Evolutionary conservation across 2,888 invertebrate species (phyloP).

Genomic region (Mellilla xanthometata): DNA sequence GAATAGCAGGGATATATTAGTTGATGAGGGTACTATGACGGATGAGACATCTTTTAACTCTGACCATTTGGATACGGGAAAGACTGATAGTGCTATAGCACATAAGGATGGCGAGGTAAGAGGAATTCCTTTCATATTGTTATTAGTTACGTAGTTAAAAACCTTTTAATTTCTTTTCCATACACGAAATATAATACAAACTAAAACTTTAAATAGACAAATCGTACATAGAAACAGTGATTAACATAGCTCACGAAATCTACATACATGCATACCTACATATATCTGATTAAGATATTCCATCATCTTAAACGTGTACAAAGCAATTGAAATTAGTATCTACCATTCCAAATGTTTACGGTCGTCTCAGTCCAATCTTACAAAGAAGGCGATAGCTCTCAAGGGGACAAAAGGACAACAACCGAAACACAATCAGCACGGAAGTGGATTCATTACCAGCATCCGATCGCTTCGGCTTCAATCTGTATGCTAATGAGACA

Average conservation of each 20-base stretch:
- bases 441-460: conserved; percentile 54
- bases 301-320: too few relatives aligned
- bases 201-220: too few relatives aligned
- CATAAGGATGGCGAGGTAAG: conserved; percentile 63
- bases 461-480: conserved; percentile 55
- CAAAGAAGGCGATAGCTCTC: conserved; percentile 4
- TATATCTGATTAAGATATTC: too few relatives aligned
- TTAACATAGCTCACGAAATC: too few relatives aligned
- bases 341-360: too few relatives aligned
- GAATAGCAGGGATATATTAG: conserved; percentile 57
- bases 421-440: conserved; percentile 37
- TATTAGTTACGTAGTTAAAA: too few relatives aligned
- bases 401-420: conserved; percentile 21
- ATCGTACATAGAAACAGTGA: too few relatives aligned
- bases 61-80: conserved; percentile 58
- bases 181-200: too few relatives aligned
- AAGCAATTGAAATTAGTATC: too few relatives aligned
- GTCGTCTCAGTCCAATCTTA: background rate
- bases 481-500: conserved; percentile 72
- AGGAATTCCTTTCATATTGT: background rate
- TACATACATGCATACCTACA: too few relatives aligned
- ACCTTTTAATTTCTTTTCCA: too few relatives aligned
- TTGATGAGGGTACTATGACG: conserved; percentile 62
- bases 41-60: conserved; percentile 49
- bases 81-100: conserved; percentile 64